Conservation (phyloP, 37 sponge, comb jelly and placozoan genomes). For the Chondrilla cf. caribensis region DNA sequence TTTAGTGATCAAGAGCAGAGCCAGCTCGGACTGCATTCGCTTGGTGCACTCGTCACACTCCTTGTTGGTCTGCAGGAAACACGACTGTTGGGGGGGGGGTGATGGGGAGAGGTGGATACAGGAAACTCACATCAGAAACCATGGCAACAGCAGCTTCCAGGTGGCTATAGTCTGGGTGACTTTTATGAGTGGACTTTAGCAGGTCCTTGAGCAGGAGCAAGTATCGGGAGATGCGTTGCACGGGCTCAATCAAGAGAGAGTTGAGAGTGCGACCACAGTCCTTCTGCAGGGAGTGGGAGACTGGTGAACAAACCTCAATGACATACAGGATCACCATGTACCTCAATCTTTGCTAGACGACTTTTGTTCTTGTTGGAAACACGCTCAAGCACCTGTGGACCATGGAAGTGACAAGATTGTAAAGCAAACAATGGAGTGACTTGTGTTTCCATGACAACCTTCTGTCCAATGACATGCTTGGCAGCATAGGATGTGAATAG, state of each 20-base stretch:
- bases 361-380: slow-evolving; percentile 24
- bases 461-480: slow-evolving; percentile 56
- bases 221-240: slow-evolving; percentile 73
- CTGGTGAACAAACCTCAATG: too few species aligned
- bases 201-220: slow-evolving; percentile 75
- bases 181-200: slow-evolving; percentile 29
- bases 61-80: slow-evolving; percentile 49
- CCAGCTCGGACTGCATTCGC: slow-evolving; percentile 68
- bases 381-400: neutral
- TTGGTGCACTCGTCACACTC: slow-evolving; percentile 76
- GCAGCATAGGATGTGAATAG: slow-evolving; percentile 75
- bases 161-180: neutral
- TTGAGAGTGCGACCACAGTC: slow-evolving; percentile 59
- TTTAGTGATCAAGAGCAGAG: slow-evolving; percentile 55
- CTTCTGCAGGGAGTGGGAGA: slow-evolving; percentile 6
- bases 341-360: slow-evolving; percentile 60
- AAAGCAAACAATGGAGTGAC: too few species aligned
- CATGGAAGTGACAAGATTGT: too few species aligned
- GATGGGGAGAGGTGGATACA: too few species aligned
- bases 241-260: slow-evolving; percentile 38
- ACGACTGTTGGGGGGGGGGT: too few species aligned
- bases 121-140: slow-evolving; percentile 47
- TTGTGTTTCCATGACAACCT: slow-evolving; percentile 33
- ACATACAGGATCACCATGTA: too few species aligned
- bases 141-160: slow-evolving; percentile 54